Percentiles rank a stretch among this genome's conserved stretches.
Evolutionary conservation across 2,113 vertebrate genomes (phyloP).

Genomic region (Pomatostomus ruficeps): DNA sequence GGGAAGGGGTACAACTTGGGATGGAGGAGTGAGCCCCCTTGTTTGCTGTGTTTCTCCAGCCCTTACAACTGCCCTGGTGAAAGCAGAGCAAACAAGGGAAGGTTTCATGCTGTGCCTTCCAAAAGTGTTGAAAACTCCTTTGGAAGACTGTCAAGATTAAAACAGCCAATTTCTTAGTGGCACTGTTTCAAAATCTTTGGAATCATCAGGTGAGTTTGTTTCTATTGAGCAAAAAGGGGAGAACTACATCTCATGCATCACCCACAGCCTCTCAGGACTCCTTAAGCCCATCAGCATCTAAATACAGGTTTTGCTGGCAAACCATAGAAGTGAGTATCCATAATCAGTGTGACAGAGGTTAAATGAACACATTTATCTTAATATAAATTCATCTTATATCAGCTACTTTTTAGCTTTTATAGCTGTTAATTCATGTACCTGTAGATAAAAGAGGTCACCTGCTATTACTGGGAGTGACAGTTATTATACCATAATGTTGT

Average conservation of each 20-base stretch:
- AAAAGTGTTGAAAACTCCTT: background rate
- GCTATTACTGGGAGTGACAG: background rate
- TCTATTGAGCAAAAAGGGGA: background rate
- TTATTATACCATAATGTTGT: background rate
- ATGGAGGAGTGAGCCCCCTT: background rate
- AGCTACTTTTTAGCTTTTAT: background rate
- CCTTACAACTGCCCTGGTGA: background rate
- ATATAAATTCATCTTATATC: background rate
- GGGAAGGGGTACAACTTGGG: accelerated
- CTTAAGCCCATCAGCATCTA: background rate
- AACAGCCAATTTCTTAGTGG: background rate
- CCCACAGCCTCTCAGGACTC: background rate
- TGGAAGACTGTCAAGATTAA: background rate
- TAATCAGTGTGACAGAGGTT: background rate
- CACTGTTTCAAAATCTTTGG: background rate
- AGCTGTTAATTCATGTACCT: background rate
- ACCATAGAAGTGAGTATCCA: background rate
- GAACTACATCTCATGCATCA: background rate
- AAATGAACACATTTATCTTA: background rate
- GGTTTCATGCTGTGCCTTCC: background rate
- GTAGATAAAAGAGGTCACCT: background rate
- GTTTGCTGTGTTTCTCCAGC: background rate
- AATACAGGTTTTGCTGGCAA: background rate
- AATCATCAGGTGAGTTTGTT: background rate
- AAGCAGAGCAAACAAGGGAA: background rate